Evolutionary conservation across 2,797 vertebrate genomes (phyloP), one percentile per base, ranked within the genome.

Genomic region (Crocidura indochinensis): DNA sequence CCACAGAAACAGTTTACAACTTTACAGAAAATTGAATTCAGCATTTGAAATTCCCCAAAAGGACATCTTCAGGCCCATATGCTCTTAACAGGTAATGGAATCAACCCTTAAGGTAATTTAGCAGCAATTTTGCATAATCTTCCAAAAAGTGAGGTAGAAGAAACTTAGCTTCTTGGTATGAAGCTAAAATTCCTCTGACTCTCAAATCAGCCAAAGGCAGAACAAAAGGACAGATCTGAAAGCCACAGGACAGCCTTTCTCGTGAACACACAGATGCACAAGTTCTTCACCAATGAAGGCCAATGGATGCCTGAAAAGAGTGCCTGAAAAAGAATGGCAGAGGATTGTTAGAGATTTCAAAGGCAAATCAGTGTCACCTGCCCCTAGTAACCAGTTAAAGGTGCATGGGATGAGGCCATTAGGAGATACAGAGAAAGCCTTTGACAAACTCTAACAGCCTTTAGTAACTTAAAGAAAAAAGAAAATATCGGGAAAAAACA

Each of bases 391-490:
- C n/a, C 38, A 22, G 20, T 31, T 0, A 7, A 80, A 81, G 44
- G 81, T 71, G 26, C 65, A 71, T 20, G 44, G 53, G 29, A 67
- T 56, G 62, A 60, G 5, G 19, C 62, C 51, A 29, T 71, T 10
- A 65, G 62, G 8, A 24, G 44, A 81, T n/a, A 27, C 24, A 83
- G 24, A 93, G 81, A 80, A 80, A 26, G 11, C 1, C 44, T 17
- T 49, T 82, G 46, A 86, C 26, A 62, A 80, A 81, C 75, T 88
- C 51, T 31, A 68, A 53, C 12, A 60, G 20, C 12, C n/a, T 31
- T 71, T 85, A 67, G 60, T 87, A 20, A 81, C 20, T 38, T 80
- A 29, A 93, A 92, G 65, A 65, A 31, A 75, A 24, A 31, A 65
- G 27, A 75, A 79, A 83, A 68, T 8, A 17, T 60, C 15, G 20